Evolutionary conservation across 2,888 invertebrate genomes (phyloP), one percentile per base, ranked within the genome.

Genomic region (Pseudoips prasinana): DNA sequence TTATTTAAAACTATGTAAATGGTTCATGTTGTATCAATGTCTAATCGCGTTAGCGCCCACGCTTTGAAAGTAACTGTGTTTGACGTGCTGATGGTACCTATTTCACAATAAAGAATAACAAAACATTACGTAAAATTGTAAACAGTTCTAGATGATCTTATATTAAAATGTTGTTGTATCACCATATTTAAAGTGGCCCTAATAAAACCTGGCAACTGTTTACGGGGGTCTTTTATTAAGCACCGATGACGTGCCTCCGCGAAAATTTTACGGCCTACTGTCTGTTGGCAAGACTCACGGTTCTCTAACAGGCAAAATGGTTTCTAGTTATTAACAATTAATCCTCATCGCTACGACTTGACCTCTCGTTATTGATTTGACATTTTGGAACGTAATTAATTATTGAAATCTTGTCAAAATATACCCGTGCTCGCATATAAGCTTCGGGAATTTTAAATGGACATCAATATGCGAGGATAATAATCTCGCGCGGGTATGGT

Each of bases 191-290:
- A 53, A 56, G 36, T 51, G 54, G 57, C 56, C 55, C 56, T 65
- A 62, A 61, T 63, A 65, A 59, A 67, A 65, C 66, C n/a, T n/a
- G n/a, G 40, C 46, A 54, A 51, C 68, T 69, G 58, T 69, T 67
- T 64, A 45, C 57, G 48, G 45, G 53, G 53, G 46, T 58, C 53
- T 68, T 68, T 62, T 54, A 56, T 60, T 53, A 64, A 66, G 65
- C 63, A 58, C 37, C 58, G 29, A 57, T 73, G 60, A 76, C 83
- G 83, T 84, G 83, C 70, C 73, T 67, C 22, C 33, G 59, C 55
- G 62, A 62, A 70, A 68, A 74, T 81, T 77, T 70, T 37, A 41
- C 64, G 72, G 81, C 70, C 79, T 83, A 75, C 57, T 52, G 65
- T 55, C 55, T 54, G 49, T 64, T 53, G 44, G 31, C 31, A 19